Base-by-base conservation (phyloP, 2,888 invertebrate genomes). In the Rosalia funebris region DNA sequence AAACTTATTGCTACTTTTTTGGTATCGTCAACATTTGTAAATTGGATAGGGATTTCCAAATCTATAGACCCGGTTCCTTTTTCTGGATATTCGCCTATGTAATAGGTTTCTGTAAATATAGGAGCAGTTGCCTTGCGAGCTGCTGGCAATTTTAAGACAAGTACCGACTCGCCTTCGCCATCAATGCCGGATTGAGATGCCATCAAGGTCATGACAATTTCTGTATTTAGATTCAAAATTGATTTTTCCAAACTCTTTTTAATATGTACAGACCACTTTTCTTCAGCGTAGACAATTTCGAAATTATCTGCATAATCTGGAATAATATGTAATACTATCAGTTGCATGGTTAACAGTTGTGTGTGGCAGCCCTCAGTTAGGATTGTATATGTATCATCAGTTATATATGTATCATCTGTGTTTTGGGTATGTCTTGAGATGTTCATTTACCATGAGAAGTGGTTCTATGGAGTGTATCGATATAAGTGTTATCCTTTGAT, bases 281-380 rank as follows among this genome's bases (percentile, higher is more conserved):
- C 2, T 48, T 14, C 16, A 31, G 45, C 32, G n/a, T 58, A 62
- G 15, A 2, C 31, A 10, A 63, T 32, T 3, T 45, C 17, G 20
- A 64, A 64, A 45, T 64, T 53, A 12, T 37, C 19, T 0, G 9
- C 20, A 34, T 63, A 65, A 7, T 42, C 68, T 68, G 42, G 17
- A 68, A 68, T 44, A 47, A 17, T 14, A 1, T 19, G 25, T 25
- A 7, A 25, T 3, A 5, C 7, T 25, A 25, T 3, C 7, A 25
- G 25, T 25, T 25, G 7, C 4, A 7, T 25, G 25, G 7, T 25
- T 7, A 25, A 7, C 7, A 25, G 25, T 25, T n/a, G n/a, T n/a
- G n/a, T n/a, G n/a, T n/a, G n/a, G n/a, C n/a, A n/a, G n/a, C n/a
- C n/a, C n/a, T n/a, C n/a, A n/a, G n/a, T n/a, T n/a, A n/a, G n/a